Conservation (phyloP, 2,113 vertebrate species). For the Pelmatolapia mariae region DNA sequence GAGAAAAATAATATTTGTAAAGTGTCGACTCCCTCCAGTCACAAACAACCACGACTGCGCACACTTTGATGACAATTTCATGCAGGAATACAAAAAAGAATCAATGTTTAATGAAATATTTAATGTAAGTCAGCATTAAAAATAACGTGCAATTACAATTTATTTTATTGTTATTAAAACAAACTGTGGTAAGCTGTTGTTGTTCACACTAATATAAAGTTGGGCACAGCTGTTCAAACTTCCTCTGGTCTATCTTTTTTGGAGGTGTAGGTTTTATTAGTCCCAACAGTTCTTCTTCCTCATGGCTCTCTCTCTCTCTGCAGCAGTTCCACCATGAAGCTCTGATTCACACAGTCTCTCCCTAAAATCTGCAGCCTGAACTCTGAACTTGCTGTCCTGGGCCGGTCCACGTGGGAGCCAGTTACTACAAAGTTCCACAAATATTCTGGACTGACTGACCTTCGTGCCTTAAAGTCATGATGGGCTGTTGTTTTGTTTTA, state of each 20-base stretch:
- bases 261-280: no score
- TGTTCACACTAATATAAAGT: neutral
- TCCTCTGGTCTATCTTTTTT: neutral
- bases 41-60: neutral
- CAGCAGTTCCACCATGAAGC: neutral
- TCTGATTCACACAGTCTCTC: neutral
- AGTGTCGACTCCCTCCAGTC: neutral
- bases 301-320: accelerated
- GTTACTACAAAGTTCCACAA: neutral
- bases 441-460: neutral
- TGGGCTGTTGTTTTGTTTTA: neutral
- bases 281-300: neutral
- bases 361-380: neutral
- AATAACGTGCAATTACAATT: neutral
- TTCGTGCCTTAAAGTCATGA: neutral
- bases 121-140: neutral
- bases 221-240: neutral
- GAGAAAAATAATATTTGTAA: neutral
- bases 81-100: neutral
- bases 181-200: neutral
- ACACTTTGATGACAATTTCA: neutral
- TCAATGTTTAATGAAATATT: accelerated
- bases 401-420: accelerated
- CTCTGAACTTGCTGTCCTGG: neutral
- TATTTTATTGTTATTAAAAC: neutral